Evolutionary conservation across 2,113 vertebrate species (phyloP), one percentile per base, ranked within the genome.

Genomic region (Hystrix cristata): DNA sequence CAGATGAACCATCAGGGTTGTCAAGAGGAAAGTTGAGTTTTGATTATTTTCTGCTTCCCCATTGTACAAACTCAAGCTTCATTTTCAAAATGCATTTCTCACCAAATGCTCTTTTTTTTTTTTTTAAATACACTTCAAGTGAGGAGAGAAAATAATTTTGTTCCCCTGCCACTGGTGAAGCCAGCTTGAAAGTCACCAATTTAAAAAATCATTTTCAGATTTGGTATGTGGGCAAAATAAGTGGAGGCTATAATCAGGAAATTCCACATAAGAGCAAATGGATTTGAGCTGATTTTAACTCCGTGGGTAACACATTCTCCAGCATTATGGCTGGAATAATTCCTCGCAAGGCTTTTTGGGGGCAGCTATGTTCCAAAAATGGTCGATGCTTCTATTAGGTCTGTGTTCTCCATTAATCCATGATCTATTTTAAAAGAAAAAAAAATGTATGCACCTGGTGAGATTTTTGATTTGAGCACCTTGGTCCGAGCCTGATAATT

Each of bases 11-110:
- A 88, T 69, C 91, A 92, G 82, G 82, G 97, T 98, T 91, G 97
- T 96, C 94, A 96, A 95, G 96, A 97, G 96, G 89, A 96, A 96
- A 97, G 55, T 94, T 89, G 25, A 29, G 76, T 67, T 97, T 97
- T 97, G 94, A 97, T 97, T 98, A 43, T 97, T 98, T 97, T 96
- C 85, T 93, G 78, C 97, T 93, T 96, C 60, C 90, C 97, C 96
- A 69, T 92, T 91, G 90, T 96, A 93, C 90, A 80, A 31, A 96
- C 53, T 88, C 90, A 97, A 90, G 53, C 97, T 97, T 97, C 95
- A 38, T 16, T 95, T 96, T 96, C 94, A 95, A 94, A 95, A 97
- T 96, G 53, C 96, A 71, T 51, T 96, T 98, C 91, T 91, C 25
- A 97, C 97, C 96, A 83, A 95, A 84, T 97, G 6, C 72, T 96